phyloP scores from a whole-genome alignment of 2,888 invertebrate genomes.

The Amiota minor region DNA sequence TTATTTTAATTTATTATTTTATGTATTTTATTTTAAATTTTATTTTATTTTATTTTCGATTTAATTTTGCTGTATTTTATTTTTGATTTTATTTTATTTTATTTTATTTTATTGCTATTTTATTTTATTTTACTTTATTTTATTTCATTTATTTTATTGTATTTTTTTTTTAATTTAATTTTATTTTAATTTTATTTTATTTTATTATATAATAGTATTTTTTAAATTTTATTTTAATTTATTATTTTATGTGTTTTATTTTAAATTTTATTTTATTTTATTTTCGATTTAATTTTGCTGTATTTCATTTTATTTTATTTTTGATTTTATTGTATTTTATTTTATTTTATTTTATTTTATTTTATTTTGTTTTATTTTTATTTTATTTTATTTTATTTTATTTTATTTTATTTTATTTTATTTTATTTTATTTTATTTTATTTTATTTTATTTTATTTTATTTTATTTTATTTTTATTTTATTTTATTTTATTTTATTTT shows the following conservation, averaged over 20 bases:
- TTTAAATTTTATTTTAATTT: neutral
- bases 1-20: too few relatives aligned
- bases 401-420: neutral
- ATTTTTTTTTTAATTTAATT: too few relatives aligned
- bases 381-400: conserved; percentile 5
- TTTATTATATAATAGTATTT: neutral
- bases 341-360: conserved; percentile 6
- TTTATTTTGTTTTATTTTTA: neutral
- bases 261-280: neutral
- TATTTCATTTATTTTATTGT: too few relatives aligned
- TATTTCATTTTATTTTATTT: neutral
- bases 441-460: conserved; percentile 20
- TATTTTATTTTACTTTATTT: too few relatives aligned
- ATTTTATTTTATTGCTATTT: too few relatives aligned
- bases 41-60: too few relatives aligned
- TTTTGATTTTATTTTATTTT: too few relatives aligned
- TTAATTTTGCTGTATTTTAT: too few relatives aligned
- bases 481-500: neutral
- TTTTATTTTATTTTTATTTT: conserved; percentile 16
- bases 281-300: neutral
- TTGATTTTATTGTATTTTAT: too few relatives aligned
- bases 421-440: conserved; percentile 7
- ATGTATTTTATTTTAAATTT: too few relatives aligned
- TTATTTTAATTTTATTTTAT: neutral
- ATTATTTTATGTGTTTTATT: conserved; percentile 1